Conservation (phyloP, 2,888 invertebrate species). For the Himalopsyche anomala region DNA sequence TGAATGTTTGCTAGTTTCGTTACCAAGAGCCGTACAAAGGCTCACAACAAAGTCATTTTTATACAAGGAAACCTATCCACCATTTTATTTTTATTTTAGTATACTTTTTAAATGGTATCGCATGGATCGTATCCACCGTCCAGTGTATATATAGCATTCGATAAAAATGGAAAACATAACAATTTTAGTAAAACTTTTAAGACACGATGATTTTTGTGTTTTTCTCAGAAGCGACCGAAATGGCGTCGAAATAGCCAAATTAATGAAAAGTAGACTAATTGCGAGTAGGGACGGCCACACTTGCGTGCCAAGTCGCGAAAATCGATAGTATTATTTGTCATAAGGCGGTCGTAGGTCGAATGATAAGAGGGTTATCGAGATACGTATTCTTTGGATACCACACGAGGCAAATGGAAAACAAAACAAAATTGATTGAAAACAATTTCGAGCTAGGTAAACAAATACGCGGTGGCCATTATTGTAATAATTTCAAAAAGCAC, state of each 20-base stretch:
- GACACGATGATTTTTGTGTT: not conserved
- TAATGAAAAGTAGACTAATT: not conserved
- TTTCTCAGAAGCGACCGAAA: not conserved
- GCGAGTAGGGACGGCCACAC: not conserved
- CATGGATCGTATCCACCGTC: too few relatives aligned
- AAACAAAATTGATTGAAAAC: not conserved
- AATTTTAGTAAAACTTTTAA: too few relatives aligned
- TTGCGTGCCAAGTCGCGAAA: not conserved
- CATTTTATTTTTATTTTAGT: too few relatives aligned
- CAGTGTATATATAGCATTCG: too few relatives aligned
- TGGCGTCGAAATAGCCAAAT: not conserved
- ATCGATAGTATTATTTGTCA: conserved; percentile 1
- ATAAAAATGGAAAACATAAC: too few relatives aligned
- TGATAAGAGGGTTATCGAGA: not conserved
- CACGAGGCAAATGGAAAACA: not conserved
- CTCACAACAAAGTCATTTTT: too few relatives aligned
- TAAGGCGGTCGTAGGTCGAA: not conserved
- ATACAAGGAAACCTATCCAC: too few relatives aligned
- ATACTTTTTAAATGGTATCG: too few relatives aligned
- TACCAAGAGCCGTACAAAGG: too few relatives aligned
- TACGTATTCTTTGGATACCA: not conserved
- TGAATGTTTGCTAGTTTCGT: too few relatives aligned
- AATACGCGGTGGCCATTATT: too few relatives aligned
- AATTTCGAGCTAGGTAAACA: not conserved
- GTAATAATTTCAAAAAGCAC: too few relatives aligned